Evolutionary conservation across 2,113 vertebrate species (phyloP), one percentile per base, ranked within the genome.

Genomic region (Silurus asotus): DNA sequence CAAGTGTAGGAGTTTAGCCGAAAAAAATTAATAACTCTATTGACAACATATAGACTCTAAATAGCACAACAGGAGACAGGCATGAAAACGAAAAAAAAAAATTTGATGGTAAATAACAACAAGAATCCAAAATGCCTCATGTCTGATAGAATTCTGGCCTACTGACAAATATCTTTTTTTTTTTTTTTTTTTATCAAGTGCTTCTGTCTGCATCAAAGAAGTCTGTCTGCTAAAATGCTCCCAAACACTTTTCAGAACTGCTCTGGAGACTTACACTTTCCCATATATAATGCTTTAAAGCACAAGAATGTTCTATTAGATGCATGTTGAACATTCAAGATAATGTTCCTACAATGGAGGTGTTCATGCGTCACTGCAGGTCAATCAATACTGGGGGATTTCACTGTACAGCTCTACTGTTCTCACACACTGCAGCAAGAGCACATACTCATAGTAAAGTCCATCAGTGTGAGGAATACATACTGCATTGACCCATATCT

Each of bases 401-500:
- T n/a, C 64, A 10, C 62, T 20, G 19, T 83, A 65, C 81, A 58
- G 81, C 65, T 83, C 51, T 56, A 28, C 81, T 67, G 19, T 59
- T 78, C 76, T 79, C 28, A 53, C 81, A 70, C 49, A 69, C 62
- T 83, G 64, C n/a, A 10, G 51, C 51, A 67, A 69, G 64, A 51
- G n/a, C 25, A 84, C 88, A 86, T 75, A 84, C 82, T 70, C 86
- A 72, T 15, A 78, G 80, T 13, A 13, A 49, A 81, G 19, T 81
- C 84, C 53, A 83, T 76, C n/a, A 90, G 37, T 14, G 14, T 25
- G 53, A 13, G 59, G 19, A 61, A 77, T 80, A 51, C 37, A 82
- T 61, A 69, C 76, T 78, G n/a, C 78, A 19, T 49, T 88, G 85
- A 89, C 87, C 88, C 81, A 82, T 79, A 88, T 86, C 62, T 81